phyloP scores from a whole-genome alignment of 1,140 invertebrate species.

The Subanguina moxae region DNA sequence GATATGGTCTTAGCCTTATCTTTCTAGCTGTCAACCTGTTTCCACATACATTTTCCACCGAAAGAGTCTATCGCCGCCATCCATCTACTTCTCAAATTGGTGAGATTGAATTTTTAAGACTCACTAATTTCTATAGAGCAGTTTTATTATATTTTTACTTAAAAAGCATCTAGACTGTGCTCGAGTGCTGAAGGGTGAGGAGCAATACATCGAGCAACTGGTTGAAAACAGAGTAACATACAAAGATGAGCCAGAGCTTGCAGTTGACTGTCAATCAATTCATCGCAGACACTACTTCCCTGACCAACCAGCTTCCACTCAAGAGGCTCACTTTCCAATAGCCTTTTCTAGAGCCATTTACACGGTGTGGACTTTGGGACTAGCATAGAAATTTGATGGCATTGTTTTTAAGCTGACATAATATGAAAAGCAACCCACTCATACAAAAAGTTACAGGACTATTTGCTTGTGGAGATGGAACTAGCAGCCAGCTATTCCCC shows the following conservation, averaged over 20 bases:
- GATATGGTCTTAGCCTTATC: no score
- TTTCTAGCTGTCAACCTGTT: no score
- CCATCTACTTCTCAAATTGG: no score
- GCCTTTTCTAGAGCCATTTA: constrained; percentile 26
- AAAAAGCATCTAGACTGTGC: neutral
- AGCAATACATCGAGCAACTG: neutral
- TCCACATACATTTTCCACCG: no score
- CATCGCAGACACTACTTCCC: constrained; percentile 22
- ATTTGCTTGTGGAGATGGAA: constrained; percentile 41
- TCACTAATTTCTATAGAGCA: no score
- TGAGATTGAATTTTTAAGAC: no score
- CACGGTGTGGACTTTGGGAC: no score
- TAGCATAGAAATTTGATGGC: no score
- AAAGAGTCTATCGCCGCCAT: no score
- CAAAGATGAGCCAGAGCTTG: constrained; percentile 4
- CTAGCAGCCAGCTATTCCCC: constrained; percentile 37
- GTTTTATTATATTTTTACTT: no score
- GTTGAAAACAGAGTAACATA: neutral
- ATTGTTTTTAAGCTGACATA: neutral
- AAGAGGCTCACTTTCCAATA: constrained; percentile 38
- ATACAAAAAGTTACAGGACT: constrained; percentile 32
- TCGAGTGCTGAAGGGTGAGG: neutral
- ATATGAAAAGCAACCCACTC: neutral
- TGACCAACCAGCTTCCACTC: neutral
- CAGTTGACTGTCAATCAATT: constrained; percentile 23